Percentiles rank a stretch among this genome's conserved stretches.
These are phyloP conservation scores for Cavia aperea DNA, from an alignment of 2,113 vertebrate species.

Conservation along the genomic window DNA sequence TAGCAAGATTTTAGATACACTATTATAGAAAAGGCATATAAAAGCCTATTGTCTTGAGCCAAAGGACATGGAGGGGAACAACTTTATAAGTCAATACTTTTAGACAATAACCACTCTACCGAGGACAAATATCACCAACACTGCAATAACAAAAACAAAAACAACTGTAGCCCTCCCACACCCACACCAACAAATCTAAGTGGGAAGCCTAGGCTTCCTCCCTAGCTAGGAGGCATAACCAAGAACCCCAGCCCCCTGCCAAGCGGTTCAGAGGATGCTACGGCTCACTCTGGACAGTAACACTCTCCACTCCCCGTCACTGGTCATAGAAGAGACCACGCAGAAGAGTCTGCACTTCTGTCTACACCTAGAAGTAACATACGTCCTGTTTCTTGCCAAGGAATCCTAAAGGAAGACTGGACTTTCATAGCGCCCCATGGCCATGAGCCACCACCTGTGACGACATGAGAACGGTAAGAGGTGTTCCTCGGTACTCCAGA, in stretches of 20 bases:
- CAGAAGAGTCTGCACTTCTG: background rate
- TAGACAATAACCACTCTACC: background rate
- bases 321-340: background rate
- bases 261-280: background rate
- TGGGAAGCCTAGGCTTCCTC: background rate
- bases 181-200: background rate
- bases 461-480: background rate
- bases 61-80: background rate
- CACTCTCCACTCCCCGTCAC: background rate
- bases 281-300: background rate
- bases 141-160: background rate
- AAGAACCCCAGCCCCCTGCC: background rate
- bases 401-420: background rate
- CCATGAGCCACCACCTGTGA: background rate
- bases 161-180: background rate
- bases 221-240: background rate
- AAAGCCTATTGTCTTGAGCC: background rate
- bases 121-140: background rate
- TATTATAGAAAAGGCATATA: slow-evolving; percentile 19
- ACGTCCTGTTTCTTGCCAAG: background rate
- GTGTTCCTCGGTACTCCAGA: background rate
- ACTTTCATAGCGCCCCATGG: background rate
- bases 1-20: slow-evolving; percentile 27
- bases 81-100: background rate
- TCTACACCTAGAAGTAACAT: background rate